These are phyloP conservation scores for Phthorimaea operculella DNA, from an alignment of 1,140 invertebrate species.

Conservation along the genomic window DNA sequence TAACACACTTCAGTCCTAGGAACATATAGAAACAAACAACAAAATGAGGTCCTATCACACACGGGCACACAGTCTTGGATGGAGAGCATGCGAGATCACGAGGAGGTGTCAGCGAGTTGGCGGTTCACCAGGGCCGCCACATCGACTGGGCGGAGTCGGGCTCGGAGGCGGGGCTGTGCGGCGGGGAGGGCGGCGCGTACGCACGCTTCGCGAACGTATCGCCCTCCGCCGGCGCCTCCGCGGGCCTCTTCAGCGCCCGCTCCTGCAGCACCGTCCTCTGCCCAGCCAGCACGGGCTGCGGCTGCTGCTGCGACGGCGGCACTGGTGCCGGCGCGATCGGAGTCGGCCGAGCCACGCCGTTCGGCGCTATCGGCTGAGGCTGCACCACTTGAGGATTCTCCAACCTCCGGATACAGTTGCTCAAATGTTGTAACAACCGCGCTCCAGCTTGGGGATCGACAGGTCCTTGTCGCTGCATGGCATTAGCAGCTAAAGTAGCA, in stretches of 20 bases:
- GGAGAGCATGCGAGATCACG: slow-evolving; percentile 31
- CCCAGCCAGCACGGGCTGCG: slow-evolving; percentile 29
- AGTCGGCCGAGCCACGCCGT: slow-evolving; percentile 45
- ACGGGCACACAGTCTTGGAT: slow-evolving; percentile 8
- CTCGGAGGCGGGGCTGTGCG: slow-evolving; percentile 68
- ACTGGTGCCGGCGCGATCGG: slow-evolving; percentile 73
- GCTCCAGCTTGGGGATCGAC: slow-evolving; percentile 87
- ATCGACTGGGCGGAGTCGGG: slow-evolving; percentile 64
- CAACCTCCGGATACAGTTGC: slow-evolving; percentile 75
- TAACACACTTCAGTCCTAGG: slow-evolving; percentile 25
- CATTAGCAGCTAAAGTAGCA: slow-evolving; percentile 80
- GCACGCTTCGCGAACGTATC: slow-evolving; percentile 47
- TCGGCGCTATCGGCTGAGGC: slow-evolving; percentile 43
- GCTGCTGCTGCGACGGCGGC: slow-evolving; percentile 61
- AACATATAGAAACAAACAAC: slow-evolving; percentile 50
- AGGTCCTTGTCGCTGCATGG: slow-evolving; percentile 69
- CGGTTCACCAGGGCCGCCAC: slow-evolving; percentile 65
- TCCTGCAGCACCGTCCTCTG: slow-evolving; percentile 39
- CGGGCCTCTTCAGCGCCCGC: slow-evolving; percentile 45
- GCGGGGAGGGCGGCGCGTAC: slow-evolving; percentile 68
- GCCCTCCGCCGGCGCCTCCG: slow-evolving; percentile 37
- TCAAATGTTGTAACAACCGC: slow-evolving; percentile 86
- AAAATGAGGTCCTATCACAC: slow-evolving; percentile 45
- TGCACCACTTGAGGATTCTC: slow-evolving; percentile 48
- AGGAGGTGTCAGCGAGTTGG: slow-evolving; percentile 14